Conservation (phyloP, 35 echinoderm and acorn worm genomes). For the Hemicentrotus pulcherrimus region DNA sequence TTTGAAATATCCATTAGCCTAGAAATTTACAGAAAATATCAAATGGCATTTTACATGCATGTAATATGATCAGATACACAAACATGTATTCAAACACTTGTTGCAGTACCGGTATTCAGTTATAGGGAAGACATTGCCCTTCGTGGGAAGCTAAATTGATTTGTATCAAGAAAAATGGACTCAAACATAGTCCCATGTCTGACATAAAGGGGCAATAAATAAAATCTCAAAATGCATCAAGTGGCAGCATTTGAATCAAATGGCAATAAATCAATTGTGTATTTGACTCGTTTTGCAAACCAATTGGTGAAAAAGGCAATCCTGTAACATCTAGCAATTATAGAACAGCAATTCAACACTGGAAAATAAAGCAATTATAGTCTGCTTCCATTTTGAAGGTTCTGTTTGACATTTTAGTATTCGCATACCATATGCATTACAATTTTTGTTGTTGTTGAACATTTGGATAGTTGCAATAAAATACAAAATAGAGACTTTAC, state of each 20-base stretch:
- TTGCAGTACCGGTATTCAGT: background rate
- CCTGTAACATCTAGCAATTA: background rate
- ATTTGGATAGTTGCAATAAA: too few species aligned
- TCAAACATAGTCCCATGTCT: background rate
- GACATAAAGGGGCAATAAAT: background rate
- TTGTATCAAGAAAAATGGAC: background rate
- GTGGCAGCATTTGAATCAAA: constrained; percentile 1
- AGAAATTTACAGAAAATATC: background rate
- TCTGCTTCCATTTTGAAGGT: too few species aligned
- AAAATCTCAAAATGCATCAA: background rate
- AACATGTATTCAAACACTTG: background rate
- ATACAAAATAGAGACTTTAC: too few species aligned
- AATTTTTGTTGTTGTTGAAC: too few species aligned
- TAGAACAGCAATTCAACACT: background rate
- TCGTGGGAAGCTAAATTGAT: background rate
- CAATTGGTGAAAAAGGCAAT: background rate
- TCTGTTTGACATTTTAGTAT: too few species aligned
- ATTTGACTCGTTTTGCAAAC: background rate
- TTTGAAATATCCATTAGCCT: background rate
- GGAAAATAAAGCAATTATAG: too few species aligned
- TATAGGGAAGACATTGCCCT: background rate
- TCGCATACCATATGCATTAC: too few species aligned
- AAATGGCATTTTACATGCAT: background rate
- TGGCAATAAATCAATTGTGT: background rate
- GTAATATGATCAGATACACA: background rate